These are phyloP conservation scores for Lucinisca nassula DNA, from an alignment of 2,888 invertebrate species.

Conservation along the genomic window DNA sequence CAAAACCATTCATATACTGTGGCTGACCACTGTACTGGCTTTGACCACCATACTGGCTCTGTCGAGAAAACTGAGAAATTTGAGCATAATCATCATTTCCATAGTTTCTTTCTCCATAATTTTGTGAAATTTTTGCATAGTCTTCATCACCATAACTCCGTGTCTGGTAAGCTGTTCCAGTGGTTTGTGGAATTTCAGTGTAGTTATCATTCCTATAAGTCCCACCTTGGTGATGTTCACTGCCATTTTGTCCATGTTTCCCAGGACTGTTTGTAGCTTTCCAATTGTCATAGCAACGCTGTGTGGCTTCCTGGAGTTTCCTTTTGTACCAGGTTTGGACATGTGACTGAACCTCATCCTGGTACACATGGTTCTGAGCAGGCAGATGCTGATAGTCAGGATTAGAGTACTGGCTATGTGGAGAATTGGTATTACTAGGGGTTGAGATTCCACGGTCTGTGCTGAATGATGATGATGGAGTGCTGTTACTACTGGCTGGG, in stretches of 20 bases:
- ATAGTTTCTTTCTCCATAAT: not conserved
- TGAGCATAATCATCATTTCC: not conserved
- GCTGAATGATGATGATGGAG: constrained; percentile 84
- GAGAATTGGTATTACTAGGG: constrained; percentile 79
- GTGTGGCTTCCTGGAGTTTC: constrained; percentile 80
- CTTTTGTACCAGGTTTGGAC: constrained; percentile 82
- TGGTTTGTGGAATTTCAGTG: not conserved
- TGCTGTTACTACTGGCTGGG: constrained; percentile 74
- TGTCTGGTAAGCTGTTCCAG: not conserved
- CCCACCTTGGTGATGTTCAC: not conserved
- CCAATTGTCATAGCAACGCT: constrained; percentile 75
- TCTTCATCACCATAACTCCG: constrained; percentile 40
- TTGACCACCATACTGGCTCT: not conserved
- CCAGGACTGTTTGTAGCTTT: constrained; percentile 49
- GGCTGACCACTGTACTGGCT: not conserved
- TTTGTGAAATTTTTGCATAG: constrained; percentile 32
- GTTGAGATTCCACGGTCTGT: constrained; percentile 77
- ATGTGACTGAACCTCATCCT: constrained; percentile 74
- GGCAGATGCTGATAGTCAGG: constrained; percentile 71
- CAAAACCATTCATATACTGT: not conserved
- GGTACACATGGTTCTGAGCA: constrained; percentile 60
- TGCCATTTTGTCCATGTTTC: constrained; percentile 27
- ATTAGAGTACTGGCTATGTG: constrained; percentile 69
- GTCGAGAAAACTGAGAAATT: not conserved
- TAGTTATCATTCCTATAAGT: constrained; percentile 57